Conservation (phyloP, 2,113 vertebrate species). For the Anhinga rufa region DNA sequence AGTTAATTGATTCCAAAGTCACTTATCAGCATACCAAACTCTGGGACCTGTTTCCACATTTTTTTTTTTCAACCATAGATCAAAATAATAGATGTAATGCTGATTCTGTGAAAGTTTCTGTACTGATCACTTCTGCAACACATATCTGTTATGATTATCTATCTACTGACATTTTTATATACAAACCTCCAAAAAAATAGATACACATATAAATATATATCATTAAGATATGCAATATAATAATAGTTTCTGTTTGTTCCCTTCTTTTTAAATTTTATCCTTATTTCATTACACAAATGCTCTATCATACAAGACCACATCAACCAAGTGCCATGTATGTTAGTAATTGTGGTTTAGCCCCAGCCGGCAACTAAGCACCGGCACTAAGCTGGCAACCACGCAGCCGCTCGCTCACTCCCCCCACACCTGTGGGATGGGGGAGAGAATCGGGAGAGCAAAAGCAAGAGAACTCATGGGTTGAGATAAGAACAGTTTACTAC, state of each 20-base stretch:
- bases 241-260: not conserved
- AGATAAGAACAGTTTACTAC: too few species aligned
- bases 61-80: not conserved
- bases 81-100: not conserved
- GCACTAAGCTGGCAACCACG: too few species aligned
- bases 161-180: not conserved
- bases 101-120: not conserved
- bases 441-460: too few species aligned
- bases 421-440: too few species aligned
- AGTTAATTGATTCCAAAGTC: not conserved
- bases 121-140: not conserved
- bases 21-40: not conserved
- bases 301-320: not conserved
- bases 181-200: not conserved
- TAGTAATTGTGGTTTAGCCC: too few species aligned
- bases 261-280: not conserved
- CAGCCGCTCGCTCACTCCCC: too few species aligned
- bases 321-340: not conserved
- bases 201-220: not conserved
- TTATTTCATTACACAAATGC: not conserved
- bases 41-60: not conserved
- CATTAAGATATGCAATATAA: not conserved
- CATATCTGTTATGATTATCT: not conserved
- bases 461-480: too few species aligned
- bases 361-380: too few species aligned